These are phyloP conservation scores for Lucinisca nassula DNA, from an alignment of 2,888 invertebrate genomes.

Conservation along the genomic window DNA sequence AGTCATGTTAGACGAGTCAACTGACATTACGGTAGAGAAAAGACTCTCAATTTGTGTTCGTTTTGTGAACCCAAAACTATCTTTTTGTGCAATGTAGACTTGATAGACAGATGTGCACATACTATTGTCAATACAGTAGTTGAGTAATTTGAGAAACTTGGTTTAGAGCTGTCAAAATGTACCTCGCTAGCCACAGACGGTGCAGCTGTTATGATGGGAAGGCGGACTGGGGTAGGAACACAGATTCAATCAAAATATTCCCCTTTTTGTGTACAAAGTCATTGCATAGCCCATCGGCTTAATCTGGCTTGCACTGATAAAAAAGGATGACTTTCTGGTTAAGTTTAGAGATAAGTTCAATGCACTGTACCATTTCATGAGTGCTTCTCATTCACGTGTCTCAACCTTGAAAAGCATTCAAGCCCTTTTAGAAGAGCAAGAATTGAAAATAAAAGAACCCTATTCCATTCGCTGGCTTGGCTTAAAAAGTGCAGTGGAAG, in stretches of 20 bases:
- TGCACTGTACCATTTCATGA: conserved; percentile 56
- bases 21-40: conserved; percentile 53
- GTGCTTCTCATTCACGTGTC: conserved; percentile 48
- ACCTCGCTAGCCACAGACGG: conserved; percentile 61
- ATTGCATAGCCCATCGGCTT: conserved; percentile 55
- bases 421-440: conserved; percentile 53
- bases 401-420: conserved; percentile 26
- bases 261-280: conserved; percentile 55
- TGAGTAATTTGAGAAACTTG: not conserved
- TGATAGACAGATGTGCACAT: conserved; percentile 14
- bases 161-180: conserved; percentile 30
- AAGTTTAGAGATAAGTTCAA: conserved; percentile 66
- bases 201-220: conserved; percentile 57
- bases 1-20: conserved; percentile 52
- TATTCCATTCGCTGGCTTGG: conserved; percentile 64
- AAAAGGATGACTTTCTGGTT: conserved; percentile 42
- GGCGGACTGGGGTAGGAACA: conserved; percentile 41
- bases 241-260: conserved; percentile 47
- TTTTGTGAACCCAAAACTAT: conserved; percentile 30
- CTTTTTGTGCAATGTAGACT: not conserved
- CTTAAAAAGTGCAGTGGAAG: conserved; percentile 48
- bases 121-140: conserved; percentile 28
- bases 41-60: conserved; percentile 46
- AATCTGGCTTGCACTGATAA: conserved; percentile 63
- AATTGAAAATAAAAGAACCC: conserved; percentile 57